Evolutionary conservation across 2,888 invertebrate genomes (phyloP).

Genomic region (Apamea crenata): DNA sequence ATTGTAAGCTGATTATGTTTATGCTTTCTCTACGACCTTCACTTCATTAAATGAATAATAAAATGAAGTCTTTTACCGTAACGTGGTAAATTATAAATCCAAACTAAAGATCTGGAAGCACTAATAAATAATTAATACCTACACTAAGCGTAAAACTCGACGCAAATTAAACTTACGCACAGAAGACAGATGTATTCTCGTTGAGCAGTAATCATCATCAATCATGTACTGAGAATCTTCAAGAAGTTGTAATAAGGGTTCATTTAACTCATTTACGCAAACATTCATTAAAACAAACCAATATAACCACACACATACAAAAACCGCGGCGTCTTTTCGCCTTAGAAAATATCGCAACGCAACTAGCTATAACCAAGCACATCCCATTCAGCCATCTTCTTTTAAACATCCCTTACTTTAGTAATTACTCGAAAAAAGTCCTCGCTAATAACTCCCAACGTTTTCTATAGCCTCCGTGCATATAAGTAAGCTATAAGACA

Average conservation of each 20-base stretch:
- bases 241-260: slow-evolving; percentile 18
- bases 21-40: neutral
- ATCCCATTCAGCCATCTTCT: slow-evolving; percentile 26
- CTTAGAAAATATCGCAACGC: neutral
- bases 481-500: neutral
- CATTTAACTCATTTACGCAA: slow-evolving; percentile 15
- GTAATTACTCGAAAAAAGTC: slow-evolving; percentile 60
- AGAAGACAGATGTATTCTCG: slow-evolving; percentile 34
- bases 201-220: slow-evolving; percentile 46
- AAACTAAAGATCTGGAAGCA: slow-evolving; percentile 1
- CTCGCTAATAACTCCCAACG: slow-evolving; percentile 31
- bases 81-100: neutral
- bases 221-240: slow-evolving; percentile 32
- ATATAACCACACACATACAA: neutral
- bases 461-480: slow-evolving; percentile 45
- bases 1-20: too few relatives aligned
- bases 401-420: slow-evolving; percentile 42
- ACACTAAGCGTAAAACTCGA: slow-evolving; percentile 1
- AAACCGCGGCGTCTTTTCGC: neutral
- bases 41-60: neutral
- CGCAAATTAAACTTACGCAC: slow-evolving; percentile 15
- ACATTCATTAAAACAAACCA: slow-evolving; percentile 24
- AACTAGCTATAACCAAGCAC: slow-evolving; percentile 14
- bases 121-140: slow-evolving; percentile 12
- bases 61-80: too few relatives aligned